Evolutionary conservation across 1,140 invertebrate genomes (phyloP).

Genomic region (Pseudomyrmex sp.): DNA sequence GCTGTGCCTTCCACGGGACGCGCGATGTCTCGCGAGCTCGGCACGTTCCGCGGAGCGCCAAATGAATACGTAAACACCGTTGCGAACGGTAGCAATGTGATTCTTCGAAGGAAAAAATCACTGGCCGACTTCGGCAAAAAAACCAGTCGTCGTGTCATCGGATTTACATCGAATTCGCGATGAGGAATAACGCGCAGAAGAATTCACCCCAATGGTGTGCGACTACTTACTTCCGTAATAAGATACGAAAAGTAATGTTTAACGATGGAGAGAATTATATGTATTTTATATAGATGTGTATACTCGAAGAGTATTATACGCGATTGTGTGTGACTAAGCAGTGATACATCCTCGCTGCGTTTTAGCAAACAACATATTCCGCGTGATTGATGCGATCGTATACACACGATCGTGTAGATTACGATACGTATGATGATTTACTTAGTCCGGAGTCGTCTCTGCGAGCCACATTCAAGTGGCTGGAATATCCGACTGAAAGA

Average conservation of each 20-base stretch:
- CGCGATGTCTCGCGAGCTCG: conserved; percentile 17
- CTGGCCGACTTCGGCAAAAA: not conserved
- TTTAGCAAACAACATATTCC: not conserved
- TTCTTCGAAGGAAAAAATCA: not conserved
- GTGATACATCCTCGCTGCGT: conserved; percentile 1
- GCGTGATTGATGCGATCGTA: conserved; percentile 23
- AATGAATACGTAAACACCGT: conserved; percentile 34
- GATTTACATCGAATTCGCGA: not conserved
- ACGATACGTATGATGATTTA: conserved; percentile 32
- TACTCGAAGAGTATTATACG: not conserved
- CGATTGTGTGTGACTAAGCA: conserved; percentile 8
- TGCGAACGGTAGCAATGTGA: not conserved
- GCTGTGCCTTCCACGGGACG: conserved; percentile 18
- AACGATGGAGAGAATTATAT: not conserved
- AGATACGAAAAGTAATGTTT: not conserved
- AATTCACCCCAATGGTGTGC: not conserved
- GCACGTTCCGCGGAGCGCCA: conserved; percentile 13
- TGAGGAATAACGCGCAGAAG: not conserved
- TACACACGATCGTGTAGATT: conserved; percentile 20
- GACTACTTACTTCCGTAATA: not conserved
- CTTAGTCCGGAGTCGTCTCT: not conserved
- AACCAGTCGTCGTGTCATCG: not conserved
- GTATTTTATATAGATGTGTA: not conserved
- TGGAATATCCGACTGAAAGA: not conserved
- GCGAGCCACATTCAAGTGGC: not conserved